phyloP scores from a whole-genome alignment of 2,888 invertebrate species.

The Heliconius ethilla region DNA sequence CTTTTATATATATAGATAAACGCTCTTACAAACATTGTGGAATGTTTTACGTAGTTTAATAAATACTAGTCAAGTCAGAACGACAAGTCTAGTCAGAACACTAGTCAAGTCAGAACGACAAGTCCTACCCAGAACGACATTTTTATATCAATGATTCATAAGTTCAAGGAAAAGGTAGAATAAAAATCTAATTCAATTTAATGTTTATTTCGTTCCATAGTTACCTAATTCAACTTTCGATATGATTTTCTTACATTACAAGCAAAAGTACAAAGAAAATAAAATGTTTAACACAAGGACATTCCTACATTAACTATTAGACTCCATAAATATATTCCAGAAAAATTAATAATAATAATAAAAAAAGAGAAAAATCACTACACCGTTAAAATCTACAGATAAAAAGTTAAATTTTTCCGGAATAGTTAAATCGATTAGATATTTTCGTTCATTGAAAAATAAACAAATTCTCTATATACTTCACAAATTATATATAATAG shows the following conservation, averaged over 20 bases:
- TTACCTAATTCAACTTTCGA: conserved; percentile 77
- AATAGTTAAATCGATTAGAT: background rate
- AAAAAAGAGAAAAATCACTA: conserved; percentile 1
- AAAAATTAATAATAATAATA: background rate
- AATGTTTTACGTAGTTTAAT: no score
- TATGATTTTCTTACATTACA: conserved; percentile 75
- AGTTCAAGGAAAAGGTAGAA: conserved; percentile 33
- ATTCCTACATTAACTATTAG: conserved; percentile 34
- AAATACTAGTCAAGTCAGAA: no score
- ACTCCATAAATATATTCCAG: conserved; percentile 23
- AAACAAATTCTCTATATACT: conserved; percentile 1
- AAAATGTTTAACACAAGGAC: conserved; percentile 45
- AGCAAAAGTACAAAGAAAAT: conserved; percentile 57
- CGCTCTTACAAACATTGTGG: no score
- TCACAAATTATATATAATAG: conserved; percentile 15
- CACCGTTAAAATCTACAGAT: background rate
- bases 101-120: no score
- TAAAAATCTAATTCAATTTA: conserved; percentile 60
- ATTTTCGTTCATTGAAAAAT: background rate
- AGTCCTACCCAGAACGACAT: background rate
- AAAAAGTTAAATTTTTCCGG: background rate
- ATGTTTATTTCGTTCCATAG: conserved; percentile 76
- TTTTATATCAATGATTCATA: no score
- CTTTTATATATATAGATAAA: no score
- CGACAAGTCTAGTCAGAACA: no score